Conservation (phyloP, 2,113 vertebrate genomes). For the Sciurus niger region DNA sequence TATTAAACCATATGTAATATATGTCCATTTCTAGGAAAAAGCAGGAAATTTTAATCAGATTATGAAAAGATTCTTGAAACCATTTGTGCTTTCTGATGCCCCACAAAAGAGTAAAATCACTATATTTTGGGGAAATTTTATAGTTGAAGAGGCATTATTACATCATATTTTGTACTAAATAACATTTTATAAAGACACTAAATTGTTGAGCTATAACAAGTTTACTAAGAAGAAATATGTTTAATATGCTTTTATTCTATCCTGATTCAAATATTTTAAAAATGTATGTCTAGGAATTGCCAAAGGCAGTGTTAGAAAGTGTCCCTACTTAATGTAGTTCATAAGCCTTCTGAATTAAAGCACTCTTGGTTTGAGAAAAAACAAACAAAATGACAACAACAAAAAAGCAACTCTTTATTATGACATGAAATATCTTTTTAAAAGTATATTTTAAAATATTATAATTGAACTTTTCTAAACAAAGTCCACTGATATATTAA, state of each 20-base stretch:
- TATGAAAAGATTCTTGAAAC: not conserved
- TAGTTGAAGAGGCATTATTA: not conserved
- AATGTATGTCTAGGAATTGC: not conserved
- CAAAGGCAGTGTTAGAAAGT: not conserved
- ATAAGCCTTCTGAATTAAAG: not conserved
- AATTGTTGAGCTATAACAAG: not conserved
- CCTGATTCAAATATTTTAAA: not conserved
- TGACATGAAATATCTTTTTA: not conserved
- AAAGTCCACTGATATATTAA: not conserved
- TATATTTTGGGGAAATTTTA: not conserved
- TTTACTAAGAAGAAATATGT: not conserved
- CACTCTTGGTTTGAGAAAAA: not conserved
- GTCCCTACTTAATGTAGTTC: not conserved
- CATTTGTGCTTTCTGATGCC: not conserved
- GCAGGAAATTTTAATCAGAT: not conserved
- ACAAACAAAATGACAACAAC: not conserved
- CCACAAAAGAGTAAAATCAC: not conserved
- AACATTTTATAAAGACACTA: not conserved
- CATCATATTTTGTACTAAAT: not conserved
- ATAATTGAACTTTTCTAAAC: constrained; percentile 22
- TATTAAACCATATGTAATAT: not conserved
- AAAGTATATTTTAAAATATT: not conserved
- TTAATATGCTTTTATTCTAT: constrained; percentile 11
- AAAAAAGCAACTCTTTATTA: not conserved
- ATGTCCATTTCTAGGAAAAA: not conserved